Base-by-base conservation (phyloP, 1,140 invertebrate genomes). In the Heliconius eleuchia region DNA sequence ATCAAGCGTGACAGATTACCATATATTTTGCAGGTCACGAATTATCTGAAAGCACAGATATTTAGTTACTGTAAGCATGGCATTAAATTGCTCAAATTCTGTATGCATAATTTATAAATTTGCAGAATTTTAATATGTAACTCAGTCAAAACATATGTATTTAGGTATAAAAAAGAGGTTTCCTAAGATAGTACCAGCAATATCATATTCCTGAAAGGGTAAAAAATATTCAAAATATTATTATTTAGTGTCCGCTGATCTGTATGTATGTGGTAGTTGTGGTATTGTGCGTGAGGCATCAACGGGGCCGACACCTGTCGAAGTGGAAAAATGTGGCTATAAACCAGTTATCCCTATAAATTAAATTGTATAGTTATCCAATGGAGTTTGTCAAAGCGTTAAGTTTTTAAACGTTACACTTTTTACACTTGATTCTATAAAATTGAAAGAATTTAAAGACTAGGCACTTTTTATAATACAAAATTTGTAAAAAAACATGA, bases 301-400 rank as follows among this genome's bases (percentile, higher is more conserved):
- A 82, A 87, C 89, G 90, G 91, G 90, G 91, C 88, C 87, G 82
- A 78, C 85, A 86, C 86, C 84, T 87, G 88, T 83, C 83, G 78
- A 66, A 60, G 83, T 76, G 77, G 84, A 82, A 85, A 85, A 84
- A 82, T 84, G 82, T 81, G 76, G 30, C 66, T 81, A 81, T 80
- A 85, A 85, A 82, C 76, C 79, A 50, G 46, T 83, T 72, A 30
- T 80, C 82, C 80, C 80, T 81, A 77, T 71, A 66, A 66, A 30
- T 27, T 66, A 78, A 85, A 84, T 82, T 81, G 80, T 77, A 81
- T 75, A 81, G 75, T 34, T 57, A 71, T 80, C 34, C 27, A 71
- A 76, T 76, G n/a, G 34, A 76, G 71, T 76, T 76, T 76, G 74
- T 76, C 74, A 76, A 76, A 70, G 39, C n/a, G 27, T 66, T 27